Base-by-base conservation (phyloP, 2,113 vertebrate species). In the Scatophagus argus region DNA sequence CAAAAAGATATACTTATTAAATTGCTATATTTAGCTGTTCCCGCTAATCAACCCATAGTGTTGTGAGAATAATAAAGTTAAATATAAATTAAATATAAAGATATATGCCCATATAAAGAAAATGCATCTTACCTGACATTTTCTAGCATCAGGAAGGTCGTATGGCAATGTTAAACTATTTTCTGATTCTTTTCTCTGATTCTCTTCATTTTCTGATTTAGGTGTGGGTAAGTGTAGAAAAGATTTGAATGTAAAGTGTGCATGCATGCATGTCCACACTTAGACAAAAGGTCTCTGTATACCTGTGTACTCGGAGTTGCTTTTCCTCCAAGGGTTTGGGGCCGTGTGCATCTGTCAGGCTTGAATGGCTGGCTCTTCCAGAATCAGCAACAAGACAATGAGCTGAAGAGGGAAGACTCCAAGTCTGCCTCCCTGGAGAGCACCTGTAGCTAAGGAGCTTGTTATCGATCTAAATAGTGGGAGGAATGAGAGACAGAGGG, bases 361-460 rank as follows among this genome's bases (percentile, higher is more conserved):
- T 66, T 23, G 61, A 86, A 29, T 64, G 81, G 65, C 38, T 34
- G 34, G 55, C 64, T 78, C 73, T 81, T 75, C 59, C 74, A 81
- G 73, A 81, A 60, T 76, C 59, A 76, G 75, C 85, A 79, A 25
- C 55, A 78, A n/a, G 81, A 84, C 84, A 84, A 82, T 49, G 69
- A 77, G 75, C 78, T 69, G 78, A 83, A 74, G 34, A 51, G n/a
- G 44, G 59, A 65, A 66, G 73, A 58, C 83, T 77, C 44, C 51
- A 51, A 60, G 65, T 70, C 65, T 64, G 71, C 71, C 60, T 85
- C 83, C 72, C 77, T 17, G 47, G 85, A 84, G 80, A 88, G 70
- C 81, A 89, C 81, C 90, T 84, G 78, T 87, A 75, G 82, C 84
- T 81, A 77, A 90, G 74, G 79, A 91, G 83, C 74, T 81, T 82